phyloP scores from a whole-genome alignment of 2,797 vertebrate genomes.

The Betta splendens region DNA sequence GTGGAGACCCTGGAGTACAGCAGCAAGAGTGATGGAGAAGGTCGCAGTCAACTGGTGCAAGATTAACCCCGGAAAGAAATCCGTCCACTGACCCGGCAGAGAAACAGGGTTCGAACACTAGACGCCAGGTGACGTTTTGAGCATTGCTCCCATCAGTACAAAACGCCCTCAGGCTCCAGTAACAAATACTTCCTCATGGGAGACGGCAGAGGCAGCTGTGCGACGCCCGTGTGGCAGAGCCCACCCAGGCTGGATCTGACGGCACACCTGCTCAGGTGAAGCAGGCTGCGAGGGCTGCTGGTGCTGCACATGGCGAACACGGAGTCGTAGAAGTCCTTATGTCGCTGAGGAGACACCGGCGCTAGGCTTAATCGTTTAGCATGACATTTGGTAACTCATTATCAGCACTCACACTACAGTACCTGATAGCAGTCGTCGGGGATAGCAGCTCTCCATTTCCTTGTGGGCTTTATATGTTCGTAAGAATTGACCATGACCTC shows the following conservation, averaged over 20 bases:
- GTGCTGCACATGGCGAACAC: slow-evolving; percentile 89
- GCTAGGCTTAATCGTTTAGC: no score
- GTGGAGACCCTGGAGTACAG: slow-evolving; percentile 16
- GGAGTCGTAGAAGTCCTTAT: slow-evolving; percentile 91
- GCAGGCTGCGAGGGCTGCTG: slow-evolving; percentile 88
- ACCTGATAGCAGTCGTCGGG: slow-evolving; percentile 89
- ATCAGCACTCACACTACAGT: neutral
- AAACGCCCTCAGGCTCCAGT: slow-evolving; percentile 88
- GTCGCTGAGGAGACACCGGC: slow-evolving; percentile 73
- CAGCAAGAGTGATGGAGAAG: neutral
- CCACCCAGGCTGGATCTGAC: slow-evolving; percentile 73
- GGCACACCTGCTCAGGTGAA: slow-evolving; percentile 90
- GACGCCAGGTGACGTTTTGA: no score
- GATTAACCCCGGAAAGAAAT: slow-evolving; percentile 2
- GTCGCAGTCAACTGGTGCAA: neutral
- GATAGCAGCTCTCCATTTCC: slow-evolving; percentile 89
- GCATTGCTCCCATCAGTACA: slow-evolving; percentile 64
- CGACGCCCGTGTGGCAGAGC: slow-evolving; percentile 79
- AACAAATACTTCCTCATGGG: slow-evolving; percentile 88
- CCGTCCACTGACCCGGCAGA: neutral
- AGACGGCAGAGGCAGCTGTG: slow-evolving; percentile 83
- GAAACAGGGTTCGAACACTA: neutral
- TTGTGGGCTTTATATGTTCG: slow-evolving; percentile 84
- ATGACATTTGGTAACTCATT: no score
- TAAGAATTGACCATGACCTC: slow-evolving; percentile 92